These are phyloP conservation scores for Agonopterix subpropinquella DNA, from an alignment of 2,888 invertebrate genomes.

Conservation along the genomic window DNA sequence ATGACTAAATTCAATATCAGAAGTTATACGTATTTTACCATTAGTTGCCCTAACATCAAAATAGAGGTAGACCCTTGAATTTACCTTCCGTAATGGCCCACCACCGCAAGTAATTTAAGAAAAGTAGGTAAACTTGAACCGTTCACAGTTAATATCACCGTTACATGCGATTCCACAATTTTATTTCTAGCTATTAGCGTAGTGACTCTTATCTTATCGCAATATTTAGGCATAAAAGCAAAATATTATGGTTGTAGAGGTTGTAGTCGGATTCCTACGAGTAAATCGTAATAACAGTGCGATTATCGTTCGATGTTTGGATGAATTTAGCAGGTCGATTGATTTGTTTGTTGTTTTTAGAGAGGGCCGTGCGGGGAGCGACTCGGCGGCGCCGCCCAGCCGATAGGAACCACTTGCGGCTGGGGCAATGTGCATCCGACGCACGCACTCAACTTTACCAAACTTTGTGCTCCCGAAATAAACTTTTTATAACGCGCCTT, in stretches of 20 bases:
- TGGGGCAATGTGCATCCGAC: slow-evolving; percentile 61
- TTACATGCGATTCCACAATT: slow-evolving; percentile 72
- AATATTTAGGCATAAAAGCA: slow-evolving; percentile 60
- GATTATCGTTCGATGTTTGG: slow-evolving; percentile 43
- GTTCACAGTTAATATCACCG: slow-evolving; percentile 65
- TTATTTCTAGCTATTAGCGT: slow-evolving; percentile 65
- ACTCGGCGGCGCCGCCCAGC: slow-evolving; percentile 63
- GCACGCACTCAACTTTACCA: slow-evolving; percentile 62
- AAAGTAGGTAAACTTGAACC: slow-evolving; percentile 58
- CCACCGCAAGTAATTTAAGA: slow-evolving; percentile 40
- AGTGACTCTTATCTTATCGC: slow-evolving; percentile 62
- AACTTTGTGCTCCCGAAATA: slow-evolving; percentile 64
- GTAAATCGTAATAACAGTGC: slow-evolving; percentile 32
- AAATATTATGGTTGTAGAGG: slow-evolving; percentile 43
- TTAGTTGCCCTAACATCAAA: slow-evolving; percentile 8
- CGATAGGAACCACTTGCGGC: slow-evolving; percentile 61
- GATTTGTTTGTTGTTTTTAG: slow-evolving; percentile 72
- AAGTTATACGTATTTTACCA: no score
- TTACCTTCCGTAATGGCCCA: slow-evolving; percentile 38
- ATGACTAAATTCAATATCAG: no score
- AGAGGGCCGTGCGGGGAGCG: slow-evolving; percentile 58
- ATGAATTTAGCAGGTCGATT: slow-evolving; percentile 59
- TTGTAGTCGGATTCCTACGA: slow-evolving; percentile 35
- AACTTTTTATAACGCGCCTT: slow-evolving; percentile 55
- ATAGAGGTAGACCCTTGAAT: slow-evolving; percentile 29